These are phyloP conservation scores for Latrodectus geometricus DNA, from an alignment of 1,140 invertebrate species.

Conservation along the genomic window DNA sequence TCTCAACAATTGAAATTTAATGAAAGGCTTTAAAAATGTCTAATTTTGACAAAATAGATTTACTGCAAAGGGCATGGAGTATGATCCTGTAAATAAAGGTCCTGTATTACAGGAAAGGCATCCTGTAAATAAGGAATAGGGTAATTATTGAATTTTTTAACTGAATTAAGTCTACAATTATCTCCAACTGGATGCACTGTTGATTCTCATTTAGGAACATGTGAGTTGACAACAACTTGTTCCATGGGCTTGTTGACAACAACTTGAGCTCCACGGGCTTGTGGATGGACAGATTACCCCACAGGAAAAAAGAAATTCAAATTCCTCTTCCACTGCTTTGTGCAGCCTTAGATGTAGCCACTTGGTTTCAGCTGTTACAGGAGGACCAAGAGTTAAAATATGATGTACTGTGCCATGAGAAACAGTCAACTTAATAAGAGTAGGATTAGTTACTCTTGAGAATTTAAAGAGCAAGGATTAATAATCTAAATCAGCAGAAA, in stretches of 20 bases:
- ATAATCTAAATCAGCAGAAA: background rate
- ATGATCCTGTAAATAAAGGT: conserved; percentile 53
- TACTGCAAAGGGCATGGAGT: conserved; percentile 19
- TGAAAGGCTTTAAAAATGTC: conserved; percentile 57
- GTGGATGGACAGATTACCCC: conserved; percentile 62
- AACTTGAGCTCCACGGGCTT: too few species aligned
- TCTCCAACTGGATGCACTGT: conserved; percentile 54
- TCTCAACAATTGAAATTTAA: conserved; percentile 42
- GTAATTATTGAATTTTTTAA: conserved; percentile 53
- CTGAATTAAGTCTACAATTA: conserved; percentile 48
- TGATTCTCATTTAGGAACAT: conserved; percentile 61
- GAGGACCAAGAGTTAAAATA: conserved; percentile 25
- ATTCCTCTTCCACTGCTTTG: conserved; percentile 17
- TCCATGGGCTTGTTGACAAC: conserved; percentile 59
- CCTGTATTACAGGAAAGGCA: too few species aligned
- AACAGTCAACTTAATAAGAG: background rate
- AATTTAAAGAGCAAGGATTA: conserved; percentile 19
- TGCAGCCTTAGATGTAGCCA: conserved; percentile 14
- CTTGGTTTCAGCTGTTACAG: background rate
- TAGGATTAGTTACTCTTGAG: conserved; percentile 6
- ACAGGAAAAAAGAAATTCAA: conserved; percentile 39
- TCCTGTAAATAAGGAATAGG: conserved; percentile 6
- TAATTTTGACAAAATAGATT: conserved; percentile 45
- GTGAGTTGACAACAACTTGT: conserved; percentile 62
- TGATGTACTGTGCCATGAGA: conserved; percentile 1